phyloP scores from a whole-genome alignment of 2,797 vertebrate genomes.

The Acropternis orthonyx region DNA sequence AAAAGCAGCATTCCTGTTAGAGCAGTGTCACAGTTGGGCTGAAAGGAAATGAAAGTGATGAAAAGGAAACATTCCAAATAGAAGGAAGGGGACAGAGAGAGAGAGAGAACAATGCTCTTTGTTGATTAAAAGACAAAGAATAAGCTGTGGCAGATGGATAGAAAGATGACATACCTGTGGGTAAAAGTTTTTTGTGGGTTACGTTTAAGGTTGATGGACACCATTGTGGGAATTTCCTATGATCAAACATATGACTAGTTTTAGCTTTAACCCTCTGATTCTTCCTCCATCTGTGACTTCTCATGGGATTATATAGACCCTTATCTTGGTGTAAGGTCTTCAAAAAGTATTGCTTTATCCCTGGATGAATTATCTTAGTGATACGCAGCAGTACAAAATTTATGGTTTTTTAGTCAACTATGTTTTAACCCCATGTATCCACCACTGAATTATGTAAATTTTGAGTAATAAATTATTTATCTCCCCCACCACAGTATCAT shows the following conservation, averaged over 20 bases:
- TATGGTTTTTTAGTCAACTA: neutral
- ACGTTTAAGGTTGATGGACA: neutral
- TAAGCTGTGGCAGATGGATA: neutral
- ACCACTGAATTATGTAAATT: neutral
- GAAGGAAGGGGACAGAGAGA: neutral
- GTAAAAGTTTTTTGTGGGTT: neutral
- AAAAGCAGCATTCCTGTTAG: neutral
- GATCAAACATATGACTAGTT: neutral
- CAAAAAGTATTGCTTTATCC: neutral
- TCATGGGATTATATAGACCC: neutral
- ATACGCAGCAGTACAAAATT: neutral
- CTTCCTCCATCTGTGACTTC: neutral
- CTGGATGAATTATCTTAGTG: neutral
- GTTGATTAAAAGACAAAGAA: neutral
- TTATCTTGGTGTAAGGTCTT: neutral
- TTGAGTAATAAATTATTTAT: neutral
- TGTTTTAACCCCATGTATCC: neutral
- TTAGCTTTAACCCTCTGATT: neutral
- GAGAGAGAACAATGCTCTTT: neutral
- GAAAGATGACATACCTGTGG: neutral
- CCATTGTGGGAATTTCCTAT: neutral
- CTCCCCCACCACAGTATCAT: neutral
- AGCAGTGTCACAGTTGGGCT: neutral
- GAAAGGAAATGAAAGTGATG: neutral
- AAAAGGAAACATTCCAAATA: neutral